Base-by-base conservation (phyloP, 2,888 invertebrate genomes). In the Rotaria macrura region DNA sequence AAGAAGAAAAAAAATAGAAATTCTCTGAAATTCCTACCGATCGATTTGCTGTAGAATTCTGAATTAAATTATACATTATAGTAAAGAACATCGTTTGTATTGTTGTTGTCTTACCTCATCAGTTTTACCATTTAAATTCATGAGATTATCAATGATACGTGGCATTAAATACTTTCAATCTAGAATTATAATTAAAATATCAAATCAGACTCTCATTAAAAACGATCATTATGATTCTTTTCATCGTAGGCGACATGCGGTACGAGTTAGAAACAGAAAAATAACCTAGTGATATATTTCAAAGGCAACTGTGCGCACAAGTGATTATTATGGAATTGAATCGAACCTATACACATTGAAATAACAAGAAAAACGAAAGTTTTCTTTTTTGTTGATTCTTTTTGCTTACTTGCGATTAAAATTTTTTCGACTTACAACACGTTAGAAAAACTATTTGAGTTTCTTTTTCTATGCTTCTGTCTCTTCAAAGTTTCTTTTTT, bases 31-130 rank as follows among this genome's bases (percentile, higher is more conserved):
- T 65, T 65, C 65, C 65, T 65, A 65, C 29, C 34, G 34, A 34
- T 34, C 34, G 34, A 65, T 20, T 29, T 65, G 34, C 2, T 34
- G 17, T 34, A 34, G 65, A 65, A 34, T 20, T 65, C 65, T 65
- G 25, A 79, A 79, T 79, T 79, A 79, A 12, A n/a, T n/a, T n/a
- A n/a, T n/a, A n/a, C n/a, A n/a, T n/a, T n/a, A n/a, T n/a, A n/a
- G n/a, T n/a, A n/a, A n/a, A n/a, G n/a, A n/a, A n/a, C n/a, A n/a
- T n/a, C n/a, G n/a, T n/a, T n/a, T n/a, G n/a, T n/a, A n/a, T n/a
- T n/a, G n/a, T n/a, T n/a, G n/a, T n/a, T n/a, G 29, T n/a, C 79
- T 25, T 79, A 79, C 79, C 79, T 79, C 79, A 25, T 79, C 79
- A 43, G 10, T 9, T 79, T 79, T 79, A 43, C 79, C 43, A 79